Evolutionary conservation across 2,888 invertebrate genomes (phyloP), one percentile per base, ranked within the genome.

Genomic region (Strigamia crassipes): DNA sequence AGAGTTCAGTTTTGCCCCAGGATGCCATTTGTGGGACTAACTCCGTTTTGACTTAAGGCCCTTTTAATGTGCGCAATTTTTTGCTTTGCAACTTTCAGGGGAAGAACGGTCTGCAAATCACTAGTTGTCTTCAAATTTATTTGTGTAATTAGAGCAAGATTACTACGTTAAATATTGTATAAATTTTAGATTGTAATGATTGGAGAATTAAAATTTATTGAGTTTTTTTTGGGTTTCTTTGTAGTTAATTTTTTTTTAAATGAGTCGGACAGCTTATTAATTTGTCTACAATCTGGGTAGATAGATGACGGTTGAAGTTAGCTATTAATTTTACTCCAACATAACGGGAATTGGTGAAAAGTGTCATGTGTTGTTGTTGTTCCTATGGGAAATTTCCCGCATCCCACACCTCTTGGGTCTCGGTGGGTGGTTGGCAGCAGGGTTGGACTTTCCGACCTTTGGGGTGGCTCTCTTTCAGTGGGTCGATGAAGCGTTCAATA

Each of bases 11-110:
- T 46, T 61, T 18, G 61, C 61, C 61, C 23, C 21, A 61, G 61
- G 61, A 61, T 61, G 61, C 61, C 61, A 61, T 61, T 61, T 61
- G 61, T 61, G 61, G n/a, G n/a, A n/a, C n/a, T 61, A 61, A 61
- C 18, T 23, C 61, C 13, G 42, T 46, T 61, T 61, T 23, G 61
- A 61, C 61, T 61, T 61, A 21, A 61, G 42, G 42, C 42, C 42
- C 42, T 46, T 12, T 46, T 46, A 46, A 46, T 46, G 42, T 46
- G 42, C 10, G 42, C 6, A 46, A 46, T 46, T 46, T 46, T 46
- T 46, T 46, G 4, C 10, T 46, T 15, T 46, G 10, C 4, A 10
- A 46, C 6, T 46, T 46, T 13, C 42, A 46, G 12, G 42, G 42
- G 42, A 46, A 46, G 42, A 46, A 46, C 42, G 42, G 13, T 46